Percentiles rank a stretch among this genome's conserved stretches.
Evolutionary conservation across 2,888 invertebrate species (phyloP).

Genomic region (Tetropium fuscum): DNA sequence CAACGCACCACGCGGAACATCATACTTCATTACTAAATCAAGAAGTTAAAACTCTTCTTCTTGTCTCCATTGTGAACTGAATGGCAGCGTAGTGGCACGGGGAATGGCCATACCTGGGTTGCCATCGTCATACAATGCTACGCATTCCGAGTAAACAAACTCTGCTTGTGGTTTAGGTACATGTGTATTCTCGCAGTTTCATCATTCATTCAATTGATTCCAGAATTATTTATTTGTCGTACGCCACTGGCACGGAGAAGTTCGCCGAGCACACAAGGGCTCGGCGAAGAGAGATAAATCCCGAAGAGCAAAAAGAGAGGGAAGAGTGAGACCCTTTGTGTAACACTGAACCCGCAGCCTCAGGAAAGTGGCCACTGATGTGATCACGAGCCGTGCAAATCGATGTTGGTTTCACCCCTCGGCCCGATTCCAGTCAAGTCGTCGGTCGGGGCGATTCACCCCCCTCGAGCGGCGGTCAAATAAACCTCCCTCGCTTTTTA

Average conservation of each 20-base stretch:
- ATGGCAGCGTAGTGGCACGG: no score
- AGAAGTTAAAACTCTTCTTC: no score
- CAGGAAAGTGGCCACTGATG: constrained; percentile 64
- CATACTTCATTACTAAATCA: no score
- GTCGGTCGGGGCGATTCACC: constrained; percentile 18
- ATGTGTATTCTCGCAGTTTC: no score
- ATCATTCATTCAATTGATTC: no score
- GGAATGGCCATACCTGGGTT: no score
- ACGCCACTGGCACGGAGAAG: background rate
- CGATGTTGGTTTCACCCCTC: constrained; percentile 63
- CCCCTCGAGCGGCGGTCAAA: constrained; percentile 39
- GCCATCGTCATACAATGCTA: no score
- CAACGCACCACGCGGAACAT: no score
- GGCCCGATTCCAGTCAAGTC: constrained; percentile 35
- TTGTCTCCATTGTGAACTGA: no score
- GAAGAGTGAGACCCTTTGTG: constrained; percentile 55
- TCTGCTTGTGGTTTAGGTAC: no score
- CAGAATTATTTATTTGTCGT: background rate
- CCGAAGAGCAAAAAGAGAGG: constrained; percentile 27
- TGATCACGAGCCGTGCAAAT: constrained; percentile 65
- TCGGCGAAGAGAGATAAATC: constrained; percentile 31
- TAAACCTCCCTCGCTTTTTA: constrained; percentile 51
- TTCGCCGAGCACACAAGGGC: constrained; percentile 12
- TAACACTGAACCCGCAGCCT: constrained; percentile 58
- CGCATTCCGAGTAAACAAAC: no score